Base-by-base conservation (phyloP, 92 coral and sea anemone species). In the Porites divaricata region DNA sequence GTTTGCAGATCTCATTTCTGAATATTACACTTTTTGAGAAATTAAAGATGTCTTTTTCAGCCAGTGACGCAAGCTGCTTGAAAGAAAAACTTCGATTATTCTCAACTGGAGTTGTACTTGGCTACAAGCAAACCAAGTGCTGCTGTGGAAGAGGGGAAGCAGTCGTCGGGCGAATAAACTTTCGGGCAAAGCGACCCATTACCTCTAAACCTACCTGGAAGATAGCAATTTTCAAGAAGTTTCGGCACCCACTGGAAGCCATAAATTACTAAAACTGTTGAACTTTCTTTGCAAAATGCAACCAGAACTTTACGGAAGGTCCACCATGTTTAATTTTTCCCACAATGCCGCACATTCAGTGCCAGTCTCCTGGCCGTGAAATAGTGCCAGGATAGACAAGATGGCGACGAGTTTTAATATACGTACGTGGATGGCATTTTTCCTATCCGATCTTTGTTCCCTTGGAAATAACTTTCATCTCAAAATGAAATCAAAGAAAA, bases 321-420 rank as follows among this genome's bases (percentile, higher is more conserved):
- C 79, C 79, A 72, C 79, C 85, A 81, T 81, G 45, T 58, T 80
- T 4, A 16, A 53, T 58, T 69, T 52, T 23, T 57, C 85, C 85
- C 85, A 81, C 45, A 72, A 71, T 81, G 67, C 85, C 35, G 48
- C 63, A 56, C 20, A 61, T 49, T 82, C 28, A 13, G 72, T 9
- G 10, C 86, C 72, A 72, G 86, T 82, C 49, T 58, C 14, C 45
- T 4, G 21, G 9, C 64, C 54, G 23, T 6, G 41, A 22, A 62
- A 79, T 79, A 75, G 67, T 79, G 84, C 72, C 77, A 81, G 59
- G 52, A 51, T 72, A 82, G 62, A 62, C 91, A 91, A 91, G 67
- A 91, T 91, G 94, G 94, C 87, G 94, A 68, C 59, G 48, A 0
- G 48, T 21, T 53, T 77, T 50, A 57, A n/a, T n/a, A n/a, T n/a